Conservation (phyloP, 2,888 invertebrate species). For the Gastrophysa polygoni region DNA sequence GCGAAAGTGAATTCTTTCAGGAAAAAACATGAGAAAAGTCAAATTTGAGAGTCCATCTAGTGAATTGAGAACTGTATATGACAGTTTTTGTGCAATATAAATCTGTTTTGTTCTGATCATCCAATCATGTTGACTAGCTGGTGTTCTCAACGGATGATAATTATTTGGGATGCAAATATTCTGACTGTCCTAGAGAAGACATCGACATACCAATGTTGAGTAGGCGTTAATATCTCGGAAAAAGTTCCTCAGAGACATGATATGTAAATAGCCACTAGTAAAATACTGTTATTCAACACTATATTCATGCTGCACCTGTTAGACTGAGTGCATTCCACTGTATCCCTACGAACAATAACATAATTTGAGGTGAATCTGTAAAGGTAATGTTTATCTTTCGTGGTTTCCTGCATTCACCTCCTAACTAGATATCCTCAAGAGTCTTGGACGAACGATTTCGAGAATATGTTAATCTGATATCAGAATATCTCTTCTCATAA, state of each 20-base stretch:
- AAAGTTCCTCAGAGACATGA: neutral
- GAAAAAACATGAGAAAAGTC: too few relatives aligned
- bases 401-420: constrained; percentile 8
- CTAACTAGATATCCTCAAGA: too few relatives aligned
- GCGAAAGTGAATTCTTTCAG: too few relatives aligned
- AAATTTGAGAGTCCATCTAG: too few relatives aligned
- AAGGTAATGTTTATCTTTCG: constrained; percentile 9
- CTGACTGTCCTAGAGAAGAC: neutral
- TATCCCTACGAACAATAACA: constrained; percentile 13
- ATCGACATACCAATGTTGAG: neutral
- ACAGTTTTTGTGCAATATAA: too few relatives aligned
- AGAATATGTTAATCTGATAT: neutral
- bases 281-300: constrained; percentile 7
- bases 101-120: too few relatives aligned
- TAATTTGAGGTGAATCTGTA: constrained; percentile 4
- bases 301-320: constrained; percentile 15
- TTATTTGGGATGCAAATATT: neutral
- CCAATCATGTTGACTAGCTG: too few relatives aligned
- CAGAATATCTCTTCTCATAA: neutral
- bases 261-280: constrained; percentile 5
- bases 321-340: constrained; percentile 5
- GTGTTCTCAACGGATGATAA: too few relatives aligned
- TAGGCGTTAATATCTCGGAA: neutral
- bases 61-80: too few relatives aligned
- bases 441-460: too few relatives aligned